Percentiles rank a stretch among this genome's conserved stretches.
phyloP scores from a whole-genome alignment of 2,797 vertebrate genomes.

The Chelon auratus region DNA sequence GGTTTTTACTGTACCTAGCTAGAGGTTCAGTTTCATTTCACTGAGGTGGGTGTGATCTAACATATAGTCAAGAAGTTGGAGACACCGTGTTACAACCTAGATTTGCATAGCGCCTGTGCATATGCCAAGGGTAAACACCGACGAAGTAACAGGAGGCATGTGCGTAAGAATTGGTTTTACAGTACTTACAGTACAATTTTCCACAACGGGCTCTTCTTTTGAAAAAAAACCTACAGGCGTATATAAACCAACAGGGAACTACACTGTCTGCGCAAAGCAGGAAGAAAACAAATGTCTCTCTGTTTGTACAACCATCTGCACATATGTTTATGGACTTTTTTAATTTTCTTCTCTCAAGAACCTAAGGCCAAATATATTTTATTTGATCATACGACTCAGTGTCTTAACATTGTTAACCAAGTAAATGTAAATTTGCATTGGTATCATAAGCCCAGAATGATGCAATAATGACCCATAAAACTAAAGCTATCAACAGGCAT shows the following conservation, averaged over 20 bases:
- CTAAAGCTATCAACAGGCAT: slow-evolving; percentile 35
- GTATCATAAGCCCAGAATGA: slow-evolving; percentile 20
- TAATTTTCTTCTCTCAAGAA: slow-evolving; percentile 7
- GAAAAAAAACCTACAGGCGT: not conserved
- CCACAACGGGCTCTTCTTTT: slow-evolving; percentile 10
- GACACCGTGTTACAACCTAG: slow-evolving; percentile 22
- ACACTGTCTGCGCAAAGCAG: not conserved
- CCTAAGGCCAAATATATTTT: slow-evolving; percentile 30
- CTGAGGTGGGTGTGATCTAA: slow-evolving; percentile 17
- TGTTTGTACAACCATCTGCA: slow-evolving; percentile 18
- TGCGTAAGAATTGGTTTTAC: slow-evolving; percentile 27
- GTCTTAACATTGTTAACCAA: slow-evolving; percentile 14
- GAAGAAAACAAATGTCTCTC: slow-evolving; percentile 22
- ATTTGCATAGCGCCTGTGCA: slow-evolving; percentile 18
- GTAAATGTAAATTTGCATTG: slow-evolving; percentile 69
- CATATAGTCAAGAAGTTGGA: slow-evolving; percentile 9
- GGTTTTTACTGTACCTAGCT: slow-evolving; percentile 26
- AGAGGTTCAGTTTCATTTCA: slow-evolving; percentile 35
- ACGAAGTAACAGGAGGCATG: slow-evolving; percentile 21
- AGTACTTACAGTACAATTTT: slow-evolving; percentile 4
- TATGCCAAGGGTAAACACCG: slow-evolving; percentile 29
- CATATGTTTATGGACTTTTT: not conserved
- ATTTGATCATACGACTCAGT: slow-evolving; percentile 30
- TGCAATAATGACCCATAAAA: slow-evolving; percentile 54
- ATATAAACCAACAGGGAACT: slow-evolving; percentile 11